Percentiles rank a stretch among this genome's conserved stretches.
These are phyloP conservation scores for Frankliniella intonsa DNA, from an alignment of 2,888 invertebrate genomes.

Conservation along the genomic window DNA sequence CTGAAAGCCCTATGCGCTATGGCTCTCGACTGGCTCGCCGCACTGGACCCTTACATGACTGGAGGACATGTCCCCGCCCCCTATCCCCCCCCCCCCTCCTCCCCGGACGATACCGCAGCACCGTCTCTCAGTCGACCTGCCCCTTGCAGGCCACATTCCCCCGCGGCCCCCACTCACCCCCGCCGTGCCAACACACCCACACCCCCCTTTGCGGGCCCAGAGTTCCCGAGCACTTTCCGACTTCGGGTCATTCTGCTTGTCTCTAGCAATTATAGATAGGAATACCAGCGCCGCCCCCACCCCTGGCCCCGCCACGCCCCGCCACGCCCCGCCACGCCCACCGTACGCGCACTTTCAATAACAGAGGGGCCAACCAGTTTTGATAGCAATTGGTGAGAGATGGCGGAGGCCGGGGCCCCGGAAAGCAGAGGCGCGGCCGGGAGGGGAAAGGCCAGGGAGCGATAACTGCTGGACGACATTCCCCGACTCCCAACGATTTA, in stretches of 20 bases:
- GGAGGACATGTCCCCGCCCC: too few relatives aligned
- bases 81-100: too few relatives aligned
- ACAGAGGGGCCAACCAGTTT: not conserved
- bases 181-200: too few relatives aligned
- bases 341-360: constrained; percentile 16
- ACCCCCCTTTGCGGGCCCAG: not conserved
- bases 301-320: not conserved
- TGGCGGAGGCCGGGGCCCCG: not conserved
- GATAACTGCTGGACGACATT: not conserved
- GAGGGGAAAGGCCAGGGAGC: not conserved
- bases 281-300: not conserved
- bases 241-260: constrained; percentile 13
- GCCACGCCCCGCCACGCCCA: not conserved
- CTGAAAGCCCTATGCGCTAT: too few relatives aligned
- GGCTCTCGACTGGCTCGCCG: too few relatives aligned
- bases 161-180: too few relatives aligned
- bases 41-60: too few relatives aligned
- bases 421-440: not conserved
- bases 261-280: constrained; percentile 23
- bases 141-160: too few relatives aligned
- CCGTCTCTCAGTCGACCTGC: too few relatives aligned
- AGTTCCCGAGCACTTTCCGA: constrained; percentile 13
- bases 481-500: not conserved
- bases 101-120: too few relatives aligned
- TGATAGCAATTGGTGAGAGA: constrained; percentile 15